Conservation (phyloP, 2,113 vertebrate species). For the Alaudala cheleensis region DNA sequence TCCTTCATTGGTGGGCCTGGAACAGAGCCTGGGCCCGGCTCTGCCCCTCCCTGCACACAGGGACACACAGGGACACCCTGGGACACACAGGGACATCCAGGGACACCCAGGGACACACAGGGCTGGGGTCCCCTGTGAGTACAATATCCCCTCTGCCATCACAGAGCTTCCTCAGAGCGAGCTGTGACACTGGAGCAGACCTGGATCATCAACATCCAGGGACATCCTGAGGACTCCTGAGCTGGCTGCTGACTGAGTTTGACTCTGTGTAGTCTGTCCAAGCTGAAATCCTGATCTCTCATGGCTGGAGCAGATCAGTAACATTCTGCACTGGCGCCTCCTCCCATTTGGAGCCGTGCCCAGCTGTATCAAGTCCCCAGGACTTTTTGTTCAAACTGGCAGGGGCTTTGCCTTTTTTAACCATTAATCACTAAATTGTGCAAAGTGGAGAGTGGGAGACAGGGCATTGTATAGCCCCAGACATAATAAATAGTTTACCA, state of each 20-base stretch:
- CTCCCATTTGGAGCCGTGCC: neutral
- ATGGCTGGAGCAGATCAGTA: conserved; percentile 10
- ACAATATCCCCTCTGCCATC: neutral
- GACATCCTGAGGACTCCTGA: neutral
- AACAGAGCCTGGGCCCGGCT: neutral
- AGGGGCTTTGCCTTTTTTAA: conserved; percentile 29
- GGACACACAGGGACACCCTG: neutral
- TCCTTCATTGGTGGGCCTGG: neutral
- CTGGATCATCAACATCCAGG: neutral
- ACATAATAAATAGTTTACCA: conserved; percentile 48
- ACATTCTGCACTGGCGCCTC: conserved; percentile 26
- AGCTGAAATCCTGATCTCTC: neutral
- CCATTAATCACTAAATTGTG: conserved; percentile 51
- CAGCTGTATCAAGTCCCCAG: conserved; percentile 30
- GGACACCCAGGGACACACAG: too few relatives aligned
- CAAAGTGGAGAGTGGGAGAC: conserved; percentile 23
- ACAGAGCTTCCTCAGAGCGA: neutral
- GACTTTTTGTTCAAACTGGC: conserved; percentile 60
- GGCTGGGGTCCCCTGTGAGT: neutral
- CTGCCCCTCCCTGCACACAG: neutral
- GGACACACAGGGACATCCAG: neutral
- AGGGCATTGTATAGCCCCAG: conserved; percentile 5
- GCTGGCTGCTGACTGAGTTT: neutral
- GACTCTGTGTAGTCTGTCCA: neutral
- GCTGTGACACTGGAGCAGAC: neutral